These are phyloP conservation scores for Lytechinus variegatus DNA, from an alignment of 35 echinoderm and acorn worm genomes.

Conservation along the genomic window DNA sequence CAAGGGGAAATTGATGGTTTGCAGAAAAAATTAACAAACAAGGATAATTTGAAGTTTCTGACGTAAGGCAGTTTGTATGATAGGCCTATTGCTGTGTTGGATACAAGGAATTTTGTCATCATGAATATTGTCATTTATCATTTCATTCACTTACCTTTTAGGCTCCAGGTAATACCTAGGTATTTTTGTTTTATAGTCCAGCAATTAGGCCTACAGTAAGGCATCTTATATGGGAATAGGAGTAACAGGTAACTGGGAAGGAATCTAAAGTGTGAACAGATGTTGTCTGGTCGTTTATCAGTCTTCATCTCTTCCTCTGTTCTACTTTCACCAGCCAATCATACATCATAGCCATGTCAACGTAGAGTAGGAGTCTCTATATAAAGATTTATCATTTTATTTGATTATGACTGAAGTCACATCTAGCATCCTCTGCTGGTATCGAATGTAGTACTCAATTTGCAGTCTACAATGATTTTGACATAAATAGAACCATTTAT, in stretches of 20 bases:
- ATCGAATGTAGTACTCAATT: background rate
- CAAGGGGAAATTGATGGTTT: too few relatives aligned
- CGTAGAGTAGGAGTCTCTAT: background rate
- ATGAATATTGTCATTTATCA: too few relatives aligned
- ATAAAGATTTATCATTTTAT: constrained; percentile 7
- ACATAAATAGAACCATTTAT: background rate
- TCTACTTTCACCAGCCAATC: background rate
- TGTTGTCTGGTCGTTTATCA: background rate
- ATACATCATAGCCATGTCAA: background rate
- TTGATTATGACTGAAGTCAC: background rate
- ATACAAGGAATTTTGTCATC: too few relatives aligned
- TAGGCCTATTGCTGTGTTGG: too few relatives aligned
- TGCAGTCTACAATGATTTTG: background rate
- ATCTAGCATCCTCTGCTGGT: background rate
- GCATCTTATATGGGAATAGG: too few relatives aligned
- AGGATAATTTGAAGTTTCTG: too few relatives aligned
- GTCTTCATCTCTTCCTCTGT: background rate
- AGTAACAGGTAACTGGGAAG: background rate
- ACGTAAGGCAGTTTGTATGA: too few relatives aligned
- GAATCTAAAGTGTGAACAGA: background rate
- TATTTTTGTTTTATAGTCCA: too few relatives aligned
- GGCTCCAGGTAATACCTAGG: too few relatives aligned
- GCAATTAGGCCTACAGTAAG: too few relatives aligned
- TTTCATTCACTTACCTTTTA: too few relatives aligned
- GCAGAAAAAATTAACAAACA: too few relatives aligned